Evolutionary conservation across 2,113 vertebrate genomes (phyloP), one percentile per base, ranked within the genome.

Genomic region (Alethe diademata): DNA sequence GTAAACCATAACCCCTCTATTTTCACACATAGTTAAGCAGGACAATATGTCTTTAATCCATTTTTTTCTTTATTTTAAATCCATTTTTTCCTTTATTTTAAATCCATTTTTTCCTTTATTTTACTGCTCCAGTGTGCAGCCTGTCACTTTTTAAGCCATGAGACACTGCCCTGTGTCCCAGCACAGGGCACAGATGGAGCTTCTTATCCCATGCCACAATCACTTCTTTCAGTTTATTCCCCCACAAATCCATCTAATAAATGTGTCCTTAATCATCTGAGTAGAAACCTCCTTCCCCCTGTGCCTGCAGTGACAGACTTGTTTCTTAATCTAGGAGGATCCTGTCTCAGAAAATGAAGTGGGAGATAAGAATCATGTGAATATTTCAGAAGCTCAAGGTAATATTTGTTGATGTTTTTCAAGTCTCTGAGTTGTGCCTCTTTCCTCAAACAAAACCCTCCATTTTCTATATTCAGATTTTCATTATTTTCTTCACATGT

Each of bases 311-410:
- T 92, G 70, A 95, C 16, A 66, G 20, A 66, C 8, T 17, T 72
- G 38, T 70, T 82, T 86, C 71, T 94, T 87, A 10, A 81, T 76
- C 26, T 88, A 98, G 98, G 97, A 97, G 73, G 94, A 96, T 62
- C 89, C 95, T 71, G 79, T 36, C 53, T 22, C 38, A 81, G 96
- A 91, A 58, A 93, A 92, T 66, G 87, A 92, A 89, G 90, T 36
- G 25, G 90, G 91, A 83, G 75, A 92, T 2, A 43, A 57, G 85
- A 88, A 94, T 66, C 92, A 47, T 13, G 36, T 24, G 5, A n/a
- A 31, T n/a, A 72, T 33, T 93, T 69, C 90, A 81, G 91, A 90
- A 87, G 24, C 61, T 84, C 87, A 47, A 97, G 98, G 98, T 98
- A 97, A 90, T 28, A 38, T 43, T 24, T 81, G 48, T 67, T 14